phyloP scores from a whole-genome alignment of 92 coral and sea anemone genomes.

The Porites evermanni region DNA sequence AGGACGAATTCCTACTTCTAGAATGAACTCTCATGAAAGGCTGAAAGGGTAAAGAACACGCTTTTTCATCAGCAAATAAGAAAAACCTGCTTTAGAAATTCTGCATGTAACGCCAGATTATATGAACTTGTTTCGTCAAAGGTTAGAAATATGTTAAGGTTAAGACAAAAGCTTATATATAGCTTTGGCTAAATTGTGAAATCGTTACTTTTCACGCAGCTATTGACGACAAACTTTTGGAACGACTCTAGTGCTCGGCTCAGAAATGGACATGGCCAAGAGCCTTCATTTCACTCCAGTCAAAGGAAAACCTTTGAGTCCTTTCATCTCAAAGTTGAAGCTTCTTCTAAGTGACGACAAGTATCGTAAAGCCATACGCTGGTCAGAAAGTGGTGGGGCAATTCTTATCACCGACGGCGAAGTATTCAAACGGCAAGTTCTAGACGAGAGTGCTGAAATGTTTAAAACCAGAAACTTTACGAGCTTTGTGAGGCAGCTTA shows the following conservation, averaged over 20 bases:
- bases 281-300: conserved; percentile 58
- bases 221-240: conserved; percentile 43
- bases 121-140: not conserved
- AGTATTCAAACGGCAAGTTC: conserved; percentile 93
- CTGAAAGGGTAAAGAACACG: not conserved
- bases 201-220: conserved; percentile 34
- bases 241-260: conserved; percentile 21
- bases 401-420: conserved; percentile 98
- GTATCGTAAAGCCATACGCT: conserved; percentile 95
- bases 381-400: conserved; percentile 96
- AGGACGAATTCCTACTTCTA: conserved; percentile 43
- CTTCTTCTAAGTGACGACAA: conserved; percentile 93
- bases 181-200: not conserved
- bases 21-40: conserved; percentile 40
- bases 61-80: not conserved
- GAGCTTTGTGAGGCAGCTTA: conserved; percentile 97
- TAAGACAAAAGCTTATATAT: not conserved
- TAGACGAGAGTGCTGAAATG: conserved; percentile 98
- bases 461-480: conserved; percentile 98
- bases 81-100: conserved; percentile 5
- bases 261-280: conserved; percentile 62
- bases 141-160: not conserved
- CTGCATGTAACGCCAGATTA: not conserved
- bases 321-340: conserved; percentile 96
- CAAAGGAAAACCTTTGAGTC: conserved; percentile 96